Evolutionary conservation across 2,888 invertebrate species (phyloP), one percentile per base, ranked within the genome.

Genomic region (Phorcus lineatus): DNA sequence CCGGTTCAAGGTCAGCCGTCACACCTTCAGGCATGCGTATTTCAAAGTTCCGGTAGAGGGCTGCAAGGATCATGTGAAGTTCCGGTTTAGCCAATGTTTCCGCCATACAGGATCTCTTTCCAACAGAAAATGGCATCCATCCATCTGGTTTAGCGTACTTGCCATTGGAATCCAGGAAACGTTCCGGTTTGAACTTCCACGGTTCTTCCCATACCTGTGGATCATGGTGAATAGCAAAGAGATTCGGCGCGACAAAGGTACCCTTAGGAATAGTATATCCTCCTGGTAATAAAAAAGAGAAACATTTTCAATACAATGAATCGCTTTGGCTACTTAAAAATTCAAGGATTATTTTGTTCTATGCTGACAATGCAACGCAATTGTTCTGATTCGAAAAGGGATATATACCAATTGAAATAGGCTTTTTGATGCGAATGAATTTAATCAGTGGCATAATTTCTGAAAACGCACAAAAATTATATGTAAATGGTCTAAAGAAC

Each of bases 51-150:
- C 81, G 78, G 19, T 80, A n/a, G 47, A 83, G 53, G 4, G 78
- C 78, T 22, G 87, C 88, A 66, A 88, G 83, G 7, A 88, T 77
- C n/a, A 88, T 62, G 74, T 85, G 83, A 7, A 90, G 82, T 74
- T 90, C 87, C 1, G 88, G 86, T 75, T 88, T 90, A 9, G 89
- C 89, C 28, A 90, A 80, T 0, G 81, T 62, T 80, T 90, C 90
- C 24, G 90, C 91, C 0, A 89, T 81, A 85, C 91, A 91, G 9
- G 86, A 86, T 17, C 91, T 81, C 22, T 86, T 83, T 4, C 90
- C 91, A 1, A 87, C 87, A n/a, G 88, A 87, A 79, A 91, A 91
- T 0, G 91, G 91, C 31, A 90, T 82, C 88, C 88, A 90, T 53
- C 84, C 86, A 13, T 84, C 82, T 2, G 86, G 87, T 81, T 85